Percentiles rank a stretch among this genome's conserved stretches.
These are phyloP conservation scores for Drosophila lini DNA, from an alignment of 1,140 invertebrate species.

Conservation along the genomic window DNA sequence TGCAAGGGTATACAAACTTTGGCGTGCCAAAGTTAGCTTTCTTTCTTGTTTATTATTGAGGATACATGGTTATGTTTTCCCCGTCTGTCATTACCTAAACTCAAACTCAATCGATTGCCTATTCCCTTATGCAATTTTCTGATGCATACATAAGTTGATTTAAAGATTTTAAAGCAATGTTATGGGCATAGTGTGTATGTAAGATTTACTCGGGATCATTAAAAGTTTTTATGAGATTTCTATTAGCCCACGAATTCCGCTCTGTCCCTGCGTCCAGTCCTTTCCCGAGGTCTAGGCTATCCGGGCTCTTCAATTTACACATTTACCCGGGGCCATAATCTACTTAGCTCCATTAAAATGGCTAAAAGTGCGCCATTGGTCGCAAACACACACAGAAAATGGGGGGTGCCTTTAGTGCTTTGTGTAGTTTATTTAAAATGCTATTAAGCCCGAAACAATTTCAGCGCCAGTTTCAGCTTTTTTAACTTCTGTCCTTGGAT, in stretches of 20 bases:
- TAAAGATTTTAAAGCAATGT: neutral
- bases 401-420: slow-evolving; percentile 53
- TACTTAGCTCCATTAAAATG: slow-evolving; percentile 70
- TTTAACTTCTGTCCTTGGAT: slow-evolving; percentile 30
- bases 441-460: slow-evolving; percentile 76
- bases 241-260: slow-evolving; percentile 22
- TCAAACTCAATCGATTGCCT: neutral
- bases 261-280: slow-evolving; percentile 1
- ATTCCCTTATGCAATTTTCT: neutral
- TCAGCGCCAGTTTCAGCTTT: slow-evolving; percentile 34
- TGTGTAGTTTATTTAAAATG: slow-evolving; percentile 81
- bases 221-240: slow-evolving; percentile 38
- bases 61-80: too few species aligned
- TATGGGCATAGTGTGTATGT: neutral
- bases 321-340: slow-evolving; percentile 69
- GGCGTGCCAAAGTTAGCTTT: too few species aligned
- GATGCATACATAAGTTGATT: neutral
- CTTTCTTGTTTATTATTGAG: neutral
- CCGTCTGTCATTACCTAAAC: too few species aligned
- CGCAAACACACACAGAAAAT: slow-evolving; percentile 23
- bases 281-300: slow-evolving; percentile 1
- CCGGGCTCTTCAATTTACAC: slow-evolving; percentile 60
- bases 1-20: too few species aligned
- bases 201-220: slow-evolving; percentile 42
- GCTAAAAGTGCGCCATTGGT: slow-evolving; percentile 61